A percentile compares a stretch with the other conserved stretches of the same genome.
phyloP scores from a whole-genome alignment of 2,888 invertebrate genomes.

The Teleogryllus oceanicus region DNA sequence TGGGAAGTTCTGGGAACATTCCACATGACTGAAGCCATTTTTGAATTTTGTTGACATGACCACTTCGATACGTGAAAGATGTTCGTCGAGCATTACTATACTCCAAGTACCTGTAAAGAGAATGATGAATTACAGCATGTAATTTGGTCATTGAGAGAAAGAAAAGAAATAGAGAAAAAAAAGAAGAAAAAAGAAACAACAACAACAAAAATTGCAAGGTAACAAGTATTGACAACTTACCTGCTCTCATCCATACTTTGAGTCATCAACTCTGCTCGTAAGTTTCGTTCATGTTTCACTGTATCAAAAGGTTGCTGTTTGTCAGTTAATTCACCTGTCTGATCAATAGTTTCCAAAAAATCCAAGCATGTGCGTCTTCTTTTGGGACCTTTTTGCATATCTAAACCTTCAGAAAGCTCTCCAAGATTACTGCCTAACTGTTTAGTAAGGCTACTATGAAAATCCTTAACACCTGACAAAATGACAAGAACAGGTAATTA shows the following conservation, averaged over 20 bases:
- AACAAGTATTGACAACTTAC: slow-evolving; percentile 34
- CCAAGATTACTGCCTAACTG: not conserved
- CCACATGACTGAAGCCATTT: slow-evolving; percentile 21
- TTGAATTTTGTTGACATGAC: slow-evolving; percentile 19
- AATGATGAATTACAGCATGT: too few relatives aligned
- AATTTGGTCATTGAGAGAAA: too few relatives aligned
- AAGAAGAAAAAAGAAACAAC: not conserved
- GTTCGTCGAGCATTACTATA: slow-evolving; percentile 74
- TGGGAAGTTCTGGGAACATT: slow-evolving; percentile 20
- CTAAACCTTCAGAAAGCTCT: not conserved
- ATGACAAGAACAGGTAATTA: too few relatives aligned
- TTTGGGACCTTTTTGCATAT: not conserved
- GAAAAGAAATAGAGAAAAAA: too few relatives aligned
- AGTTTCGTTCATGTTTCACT: slow-evolving; percentile 47
- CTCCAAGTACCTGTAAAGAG: slow-evolving; percentile 58
- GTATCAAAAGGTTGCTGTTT: slow-evolving; percentile 44
- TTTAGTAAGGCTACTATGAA: not conserved
- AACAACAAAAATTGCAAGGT: slow-evolving; percentile 26
- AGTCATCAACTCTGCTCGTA: slow-evolving; percentile 44
- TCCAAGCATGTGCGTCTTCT: slow-evolving; percentile 40
- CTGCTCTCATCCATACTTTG: slow-evolving; percentile 40
- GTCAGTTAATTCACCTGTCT: slow-evolving; percentile 45
- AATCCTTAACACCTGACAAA: not conserved
- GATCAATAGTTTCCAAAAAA: slow-evolving; percentile 48
- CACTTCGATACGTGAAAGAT: slow-evolving; percentile 56